Conservation (phyloP, 1,140 invertebrate genomes). For the Adelges cooleyi region DNA sequence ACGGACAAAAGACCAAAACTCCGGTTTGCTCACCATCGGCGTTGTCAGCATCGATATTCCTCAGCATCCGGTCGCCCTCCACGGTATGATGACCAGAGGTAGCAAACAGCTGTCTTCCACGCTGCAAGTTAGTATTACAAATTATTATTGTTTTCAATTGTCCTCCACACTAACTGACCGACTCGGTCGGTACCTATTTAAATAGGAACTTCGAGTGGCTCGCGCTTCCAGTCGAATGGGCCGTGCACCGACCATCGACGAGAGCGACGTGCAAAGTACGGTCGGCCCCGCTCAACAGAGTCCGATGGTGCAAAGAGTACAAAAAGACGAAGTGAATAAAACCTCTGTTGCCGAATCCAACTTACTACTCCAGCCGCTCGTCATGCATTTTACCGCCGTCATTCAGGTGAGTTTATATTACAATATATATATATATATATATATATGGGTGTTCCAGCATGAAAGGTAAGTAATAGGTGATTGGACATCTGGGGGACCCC, state of each 20-base stretch:
- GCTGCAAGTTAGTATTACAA: constrained; percentile 47
- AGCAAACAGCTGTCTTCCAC: constrained; percentile 87
- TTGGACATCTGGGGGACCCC: too few relatives aligned
- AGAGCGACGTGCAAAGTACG: constrained; percentile 35
- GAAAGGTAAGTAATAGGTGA: too few relatives aligned
- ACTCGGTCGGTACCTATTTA: too few relatives aligned
- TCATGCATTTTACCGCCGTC: constrained; percentile 58
- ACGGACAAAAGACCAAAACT: constrained; percentile 71
- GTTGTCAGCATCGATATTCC: constrained; percentile 87
- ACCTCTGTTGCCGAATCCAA: constrained; percentile 36
- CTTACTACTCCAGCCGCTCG: constrained; percentile 51
- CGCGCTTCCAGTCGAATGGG: constrained; percentile 62
- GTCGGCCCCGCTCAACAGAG: constrained; percentile 44
- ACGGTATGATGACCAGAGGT: constrained; percentile 92
- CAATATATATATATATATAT: too few relatives aligned
- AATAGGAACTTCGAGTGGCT: constrained; percentile 60
- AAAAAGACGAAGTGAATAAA: constrained; percentile 29
- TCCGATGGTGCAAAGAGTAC: constrained; percentile 36
- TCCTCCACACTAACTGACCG: background rate
- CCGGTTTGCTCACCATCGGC: constrained; percentile 74
- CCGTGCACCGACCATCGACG: constrained; percentile 45
- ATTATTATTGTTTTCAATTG: background rate
- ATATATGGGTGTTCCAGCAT: too few relatives aligned
- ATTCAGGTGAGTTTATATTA: constrained; percentile 33
- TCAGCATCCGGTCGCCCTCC: constrained; percentile 88